Conservation (phyloP, 2,797 vertebrate genomes). For the Sarcoramphus papa region DNA sequence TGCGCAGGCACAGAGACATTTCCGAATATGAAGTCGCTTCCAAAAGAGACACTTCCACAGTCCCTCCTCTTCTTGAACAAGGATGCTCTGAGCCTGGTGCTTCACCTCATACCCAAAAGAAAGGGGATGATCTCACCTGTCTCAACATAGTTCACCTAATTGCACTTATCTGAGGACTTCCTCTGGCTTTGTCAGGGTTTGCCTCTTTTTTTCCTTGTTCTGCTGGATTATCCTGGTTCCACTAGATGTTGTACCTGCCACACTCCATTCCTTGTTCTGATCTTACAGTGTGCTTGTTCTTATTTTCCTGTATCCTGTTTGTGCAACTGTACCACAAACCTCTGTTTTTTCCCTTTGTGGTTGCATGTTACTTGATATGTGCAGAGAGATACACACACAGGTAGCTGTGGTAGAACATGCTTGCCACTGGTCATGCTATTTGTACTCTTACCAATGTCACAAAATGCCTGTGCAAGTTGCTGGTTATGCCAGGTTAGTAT, state of each 20-base stretch:
- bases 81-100: not conserved
- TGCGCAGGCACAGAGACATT: not conserved
- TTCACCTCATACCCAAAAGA: not conserved
- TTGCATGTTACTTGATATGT: not conserved
- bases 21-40: not conserved
- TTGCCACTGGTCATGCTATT: not conserved
- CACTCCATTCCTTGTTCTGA: not conserved
- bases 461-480: not conserved
- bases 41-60: not conserved
- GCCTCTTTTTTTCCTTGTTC: not conserved
- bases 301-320: not conserved
- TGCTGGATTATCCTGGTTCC: not conserved
- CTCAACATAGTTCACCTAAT: not conserved
- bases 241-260: fast-evolving
- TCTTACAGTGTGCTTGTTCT: not conserved
- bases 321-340: not conserved
- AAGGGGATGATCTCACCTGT: not conserved
- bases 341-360: not conserved
- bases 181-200: not conserved
- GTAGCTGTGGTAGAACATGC: not conserved
- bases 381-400: not conserved
- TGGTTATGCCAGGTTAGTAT: not conserved
- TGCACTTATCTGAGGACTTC: not conserved
- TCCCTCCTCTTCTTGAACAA: not conserved
- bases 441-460: not conserved